Evolutionary conservation across 2,113 vertebrate genomes (phyloP).

Genomic region (Colaptes auratus): DNA sequence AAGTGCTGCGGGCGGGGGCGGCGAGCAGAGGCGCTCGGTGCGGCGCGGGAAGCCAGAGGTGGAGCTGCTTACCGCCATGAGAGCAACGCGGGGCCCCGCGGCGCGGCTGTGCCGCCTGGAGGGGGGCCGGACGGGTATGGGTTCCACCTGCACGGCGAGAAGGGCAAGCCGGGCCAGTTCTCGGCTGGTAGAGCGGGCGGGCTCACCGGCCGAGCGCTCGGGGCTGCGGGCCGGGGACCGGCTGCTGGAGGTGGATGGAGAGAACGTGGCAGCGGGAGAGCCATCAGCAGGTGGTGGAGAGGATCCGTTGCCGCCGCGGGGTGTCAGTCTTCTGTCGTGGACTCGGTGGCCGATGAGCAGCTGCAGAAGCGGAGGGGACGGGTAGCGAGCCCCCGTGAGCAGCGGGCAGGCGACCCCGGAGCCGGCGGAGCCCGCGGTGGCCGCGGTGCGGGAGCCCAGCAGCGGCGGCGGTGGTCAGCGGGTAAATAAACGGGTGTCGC

Average conservation of each 20-base stretch:
- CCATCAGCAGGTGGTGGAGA: conserved; percentile 95
- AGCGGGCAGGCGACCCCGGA: not conserved
- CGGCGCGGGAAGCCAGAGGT: rapidly evolving
- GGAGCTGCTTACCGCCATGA: conserved; percentile 32
- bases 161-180: conserved; percentile 91
- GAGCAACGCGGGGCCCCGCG: conserved; percentile 50
- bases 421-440: not conserved
- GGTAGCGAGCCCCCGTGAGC: not conserved
- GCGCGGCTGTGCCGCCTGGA: conserved; percentile 88
- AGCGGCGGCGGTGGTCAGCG: not conserved
- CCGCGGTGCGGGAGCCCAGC: not conserved
- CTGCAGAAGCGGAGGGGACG: conserved; percentile 48
- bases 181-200: conserved; percentile 89
- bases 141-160: conserved; percentile 94
- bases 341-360: conserved; percentile 82
- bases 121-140: conserved; percentile 90
- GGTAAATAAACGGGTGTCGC: not conserved
- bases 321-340: conserved; percentile 88
- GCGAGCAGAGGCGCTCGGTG: not conserved
- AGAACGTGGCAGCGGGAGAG: conserved; percentile 92
- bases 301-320: conserved; percentile 83
- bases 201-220: conserved; percentile 87
- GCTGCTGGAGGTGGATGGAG: conserved; percentile 90
- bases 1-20: not conserved
- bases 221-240: conserved; percentile 91